Conservation (phyloP, 2,113 vertebrate species). For the Prietella phreatophila region DNA sequence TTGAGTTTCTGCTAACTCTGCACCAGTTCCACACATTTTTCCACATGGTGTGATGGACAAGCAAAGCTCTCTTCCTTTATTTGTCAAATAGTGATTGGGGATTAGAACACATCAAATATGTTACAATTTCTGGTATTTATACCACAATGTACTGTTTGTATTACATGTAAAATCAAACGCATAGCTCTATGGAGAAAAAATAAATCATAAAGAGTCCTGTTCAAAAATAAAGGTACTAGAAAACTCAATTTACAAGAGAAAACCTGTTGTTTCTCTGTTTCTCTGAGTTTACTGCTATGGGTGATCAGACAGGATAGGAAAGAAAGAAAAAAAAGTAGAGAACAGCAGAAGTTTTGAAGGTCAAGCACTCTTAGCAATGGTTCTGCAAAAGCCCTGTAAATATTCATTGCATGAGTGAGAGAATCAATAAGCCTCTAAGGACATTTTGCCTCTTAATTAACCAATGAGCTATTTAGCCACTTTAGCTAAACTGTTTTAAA, state of each 20-base stretch:
- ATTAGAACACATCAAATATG: background rate
- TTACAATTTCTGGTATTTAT: background rate
- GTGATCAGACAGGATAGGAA: background rate
- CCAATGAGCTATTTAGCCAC: conserved; percentile 32
- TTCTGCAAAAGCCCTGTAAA: conserved; percentile 35
- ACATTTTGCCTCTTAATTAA: conserved; percentile 16
- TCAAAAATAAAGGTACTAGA: background rate
- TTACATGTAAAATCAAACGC: no score
- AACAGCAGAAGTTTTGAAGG: conserved; percentile 41
- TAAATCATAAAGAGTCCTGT: background rate
- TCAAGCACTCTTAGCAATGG: conserved; percentile 2
- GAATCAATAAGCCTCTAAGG: conserved; percentile 36
- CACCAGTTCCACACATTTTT: background rate
- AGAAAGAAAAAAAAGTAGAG: background rate
- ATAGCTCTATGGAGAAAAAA: background rate
- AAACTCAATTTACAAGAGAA: background rate
- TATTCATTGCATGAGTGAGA: conserved; percentile 22
- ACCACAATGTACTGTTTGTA: background rate
- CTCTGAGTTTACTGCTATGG: conserved; percentile 21
- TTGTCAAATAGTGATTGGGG: background rate
- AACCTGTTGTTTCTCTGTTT: conserved; percentile 36
- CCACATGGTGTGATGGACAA: background rate
- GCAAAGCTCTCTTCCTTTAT: background rate
- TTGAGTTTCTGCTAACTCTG: background rate
- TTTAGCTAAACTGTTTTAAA: conserved; percentile 12